Evolutionary conservation across 2,888 invertebrate species (phyloP), one percentile per base, ranked within the genome.

Genomic region (Fragum sueziense): DNA sequence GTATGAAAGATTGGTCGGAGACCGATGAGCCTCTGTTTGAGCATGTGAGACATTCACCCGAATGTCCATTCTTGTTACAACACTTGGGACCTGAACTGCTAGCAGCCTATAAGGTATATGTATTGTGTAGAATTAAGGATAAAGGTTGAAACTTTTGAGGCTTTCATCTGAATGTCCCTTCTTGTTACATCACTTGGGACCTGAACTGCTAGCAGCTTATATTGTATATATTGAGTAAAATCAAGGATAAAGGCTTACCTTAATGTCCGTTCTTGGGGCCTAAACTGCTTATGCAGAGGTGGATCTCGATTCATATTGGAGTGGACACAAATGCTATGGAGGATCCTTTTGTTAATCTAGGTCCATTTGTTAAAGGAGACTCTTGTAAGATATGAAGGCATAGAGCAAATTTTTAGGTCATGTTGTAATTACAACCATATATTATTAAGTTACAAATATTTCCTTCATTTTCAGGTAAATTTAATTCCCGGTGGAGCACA

Each of bases 11-110:
- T 33, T 83, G 80, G 80, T 41, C 70, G 2, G 68, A 33, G 2
- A 20, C 65, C 3, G 80, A 80, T 47, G 80, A 78, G 59, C 84
- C 84, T 1, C 51, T 84, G n/a, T 79, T 79, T 59, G 84, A 84
- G 52, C 84, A 84, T 59, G 65, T 84, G 25, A 47, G 75, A 31
- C 84, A 84, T 22, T 80, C 84, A 22, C 37, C 76, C 20, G 74
- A 80, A 0, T 84, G 84, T 34, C 52, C 51, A 6, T 83, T 80
- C 52, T 61, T 83, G 29, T 61, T 51, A 14, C 65, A 74, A 22
- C 67, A 75, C 7, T 71, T 83, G 9, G 78, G 80, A 20, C 67
- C 75, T 29, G 83, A 83, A 17, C 68, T 80, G 3, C 59, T 80
- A 0, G 76, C 57, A 54, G 75, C 77, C 47, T 80, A 83, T 54